A percentile compares a stretch with the other conserved stretches of the same genome.
These are phyloP conservation scores for Chloropsis cyanopogon DNA, from an alignment of 2,113 vertebrate genomes.

Conservation along the genomic window DNA sequence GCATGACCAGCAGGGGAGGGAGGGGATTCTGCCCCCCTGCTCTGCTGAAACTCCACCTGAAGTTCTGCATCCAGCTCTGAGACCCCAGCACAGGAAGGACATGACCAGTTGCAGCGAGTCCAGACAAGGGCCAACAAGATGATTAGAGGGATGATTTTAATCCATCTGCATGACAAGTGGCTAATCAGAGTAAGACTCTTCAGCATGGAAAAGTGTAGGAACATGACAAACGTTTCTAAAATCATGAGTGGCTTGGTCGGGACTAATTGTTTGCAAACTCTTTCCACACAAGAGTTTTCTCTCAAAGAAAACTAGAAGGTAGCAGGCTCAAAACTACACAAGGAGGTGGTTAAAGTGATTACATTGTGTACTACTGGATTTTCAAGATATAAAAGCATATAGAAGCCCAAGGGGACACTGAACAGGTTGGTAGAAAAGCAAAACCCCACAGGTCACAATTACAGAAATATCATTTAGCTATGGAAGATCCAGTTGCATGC, in stretches of 20 bases:
- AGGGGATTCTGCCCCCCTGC: background rate
- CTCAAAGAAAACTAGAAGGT: background rate
- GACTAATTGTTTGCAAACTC: background rate
- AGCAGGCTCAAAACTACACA: background rate
- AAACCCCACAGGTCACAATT: background rate
- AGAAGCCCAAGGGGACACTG: background rate
- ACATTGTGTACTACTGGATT: background rate
- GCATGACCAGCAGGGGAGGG: rapidly evolving
- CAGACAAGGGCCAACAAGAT: background rate
- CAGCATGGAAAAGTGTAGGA: background rate
- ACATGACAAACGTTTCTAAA: background rate
- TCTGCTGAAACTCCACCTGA: background rate
- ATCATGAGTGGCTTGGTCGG: background rate
- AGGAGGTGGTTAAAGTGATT: background rate
- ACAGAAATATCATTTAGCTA: background rate
- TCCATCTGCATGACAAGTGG: background rate
- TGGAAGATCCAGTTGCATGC: background rate
- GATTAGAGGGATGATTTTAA: background rate
- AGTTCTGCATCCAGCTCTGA: background rate
- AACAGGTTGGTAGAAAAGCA: background rate
- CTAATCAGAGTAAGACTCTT: background rate
- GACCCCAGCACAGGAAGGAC: background rate
- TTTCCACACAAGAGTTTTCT: background rate
- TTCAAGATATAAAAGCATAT: background rate
- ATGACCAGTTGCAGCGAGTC: rapidly evolving